These are phyloP conservation scores for Notechis scutatus DNA, from an alignment of 2,113 vertebrate genomes.

Conservation along the genomic window DNA sequence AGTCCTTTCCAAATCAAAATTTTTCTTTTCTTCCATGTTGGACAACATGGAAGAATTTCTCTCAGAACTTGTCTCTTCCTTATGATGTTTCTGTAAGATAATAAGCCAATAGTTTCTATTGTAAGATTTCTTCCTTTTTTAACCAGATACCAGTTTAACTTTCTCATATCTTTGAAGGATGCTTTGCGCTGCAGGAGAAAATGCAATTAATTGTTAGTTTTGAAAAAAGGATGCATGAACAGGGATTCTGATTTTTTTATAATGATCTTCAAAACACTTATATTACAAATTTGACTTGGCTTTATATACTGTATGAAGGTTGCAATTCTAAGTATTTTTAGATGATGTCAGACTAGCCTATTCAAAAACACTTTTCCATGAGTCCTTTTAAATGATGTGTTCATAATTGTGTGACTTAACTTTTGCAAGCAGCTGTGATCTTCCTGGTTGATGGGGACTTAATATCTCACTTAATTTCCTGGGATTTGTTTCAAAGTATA, in stretches of 20 bases:
- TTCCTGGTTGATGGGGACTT: background rate
- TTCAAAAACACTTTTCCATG: background rate
- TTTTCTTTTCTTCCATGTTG: constrained; percentile 6
- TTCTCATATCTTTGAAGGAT: background rate
- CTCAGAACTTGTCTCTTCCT: background rate
- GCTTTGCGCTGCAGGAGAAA: background rate
- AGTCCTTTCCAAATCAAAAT: constrained; percentile 23
- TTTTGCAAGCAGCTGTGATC: background rate
- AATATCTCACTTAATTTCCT: background rate
- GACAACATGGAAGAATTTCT: background rate
- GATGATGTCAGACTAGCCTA: background rate
- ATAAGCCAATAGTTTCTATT: background rate
- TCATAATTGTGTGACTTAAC: background rate
- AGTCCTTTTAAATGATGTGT: background rate
- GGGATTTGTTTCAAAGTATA: background rate
- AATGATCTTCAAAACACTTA: background rate
- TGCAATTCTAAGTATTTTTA: background rate
- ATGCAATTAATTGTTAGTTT: background rate
- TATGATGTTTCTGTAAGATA: background rate
- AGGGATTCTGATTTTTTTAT: background rate
- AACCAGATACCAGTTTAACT: background rate
- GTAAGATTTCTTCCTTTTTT: constrained; percentile 2
- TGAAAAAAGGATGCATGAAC: background rate
- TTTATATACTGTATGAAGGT: background rate
- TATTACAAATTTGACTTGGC: no score